Conservation (phyloP, 2,888 invertebrate species). For the Phoenoteleia sp. region DNA sequence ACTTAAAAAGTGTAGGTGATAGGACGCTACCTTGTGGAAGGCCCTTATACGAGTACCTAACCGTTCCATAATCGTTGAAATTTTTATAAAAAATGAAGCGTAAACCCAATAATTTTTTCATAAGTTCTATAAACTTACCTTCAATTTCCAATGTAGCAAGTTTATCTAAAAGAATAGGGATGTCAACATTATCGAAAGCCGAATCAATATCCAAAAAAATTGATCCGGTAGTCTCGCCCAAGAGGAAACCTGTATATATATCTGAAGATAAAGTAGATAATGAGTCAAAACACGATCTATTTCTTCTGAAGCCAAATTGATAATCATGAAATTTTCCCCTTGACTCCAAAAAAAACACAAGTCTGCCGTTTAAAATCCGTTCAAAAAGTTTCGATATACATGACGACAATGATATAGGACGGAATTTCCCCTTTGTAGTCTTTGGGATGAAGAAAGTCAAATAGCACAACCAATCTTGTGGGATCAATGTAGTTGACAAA, state of each 20-base stretch:
- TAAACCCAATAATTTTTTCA: neutral
- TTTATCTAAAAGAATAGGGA: too few species aligned
- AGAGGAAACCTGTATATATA: neutral
- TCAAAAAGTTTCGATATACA: conserved; percentile 8
- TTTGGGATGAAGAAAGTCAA: conserved; percentile 18
- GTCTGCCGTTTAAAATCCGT: conserved; percentile 4
- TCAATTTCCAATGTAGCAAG: neutral
- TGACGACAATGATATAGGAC: conserved; percentile 18
- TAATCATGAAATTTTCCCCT: neutral
- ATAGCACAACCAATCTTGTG: neutral
- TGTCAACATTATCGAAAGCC: neutral
- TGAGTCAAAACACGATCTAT: neutral
- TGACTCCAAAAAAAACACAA: neutral
- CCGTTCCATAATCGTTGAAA: neutral
- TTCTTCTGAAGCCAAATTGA: conserved; percentile 22
- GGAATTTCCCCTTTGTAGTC: conserved; percentile 1
- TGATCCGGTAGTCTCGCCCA: neutral
- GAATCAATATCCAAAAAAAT: conserved; percentile 1
- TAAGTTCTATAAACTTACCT: neutral
- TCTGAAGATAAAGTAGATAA: neutral
- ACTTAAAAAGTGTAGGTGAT: conserved; percentile 17
- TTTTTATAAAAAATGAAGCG: neutral
- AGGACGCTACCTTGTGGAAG: conserved; percentile 9
- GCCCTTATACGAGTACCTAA: neutral
- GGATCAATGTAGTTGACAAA: neutral